Conservation (phyloP, 1,140 invertebrate genomes). For the Drosophila pandora region DNA sequence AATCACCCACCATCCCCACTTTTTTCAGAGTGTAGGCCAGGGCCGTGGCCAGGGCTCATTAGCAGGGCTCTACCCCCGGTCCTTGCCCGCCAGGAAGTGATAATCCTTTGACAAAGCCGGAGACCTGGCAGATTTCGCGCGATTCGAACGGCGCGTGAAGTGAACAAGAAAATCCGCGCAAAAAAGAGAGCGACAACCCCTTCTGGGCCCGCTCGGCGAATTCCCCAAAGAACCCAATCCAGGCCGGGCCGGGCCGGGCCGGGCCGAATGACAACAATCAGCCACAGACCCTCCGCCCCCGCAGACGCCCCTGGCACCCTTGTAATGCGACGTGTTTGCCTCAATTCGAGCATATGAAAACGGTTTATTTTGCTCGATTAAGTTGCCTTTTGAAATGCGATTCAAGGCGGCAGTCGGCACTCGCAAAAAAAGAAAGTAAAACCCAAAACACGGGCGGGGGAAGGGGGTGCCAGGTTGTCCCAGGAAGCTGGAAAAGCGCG, state of each 20-base stretch:
- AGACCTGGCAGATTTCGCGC: constrained; percentile 64
- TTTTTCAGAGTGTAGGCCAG: neutral
- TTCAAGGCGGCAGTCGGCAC: constrained; percentile 29
- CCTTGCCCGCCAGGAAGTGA: constrained; percentile 50
- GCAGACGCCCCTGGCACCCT: constrained; percentile 1
- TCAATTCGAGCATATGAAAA: constrained; percentile 82
- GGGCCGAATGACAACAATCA: constrained; percentile 50
- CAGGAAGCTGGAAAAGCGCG: constrained; percentile 62
- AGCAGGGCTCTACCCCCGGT: constrained; percentile 26
- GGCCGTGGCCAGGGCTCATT: constrained; percentile 56
- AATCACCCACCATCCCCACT: neutral
- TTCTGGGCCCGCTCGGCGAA: constrained; percentile 34
- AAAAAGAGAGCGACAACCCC: constrained; percentile 22
- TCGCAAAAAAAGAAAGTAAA: constrained; percentile 10
- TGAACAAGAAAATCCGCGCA: constrained; percentile 49
- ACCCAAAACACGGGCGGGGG: constrained; percentile 1
- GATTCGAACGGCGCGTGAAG: constrained; percentile 73
- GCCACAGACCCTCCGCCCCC: neutral
- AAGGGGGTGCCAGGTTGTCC: constrained; percentile 22
- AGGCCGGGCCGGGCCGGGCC: neutral
- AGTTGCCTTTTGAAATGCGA: constrained; percentile 76
- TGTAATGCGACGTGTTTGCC: constrained; percentile 79
- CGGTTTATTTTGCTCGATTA: constrained; percentile 83
- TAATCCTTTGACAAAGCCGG: constrained; percentile 80
- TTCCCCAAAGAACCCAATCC: constrained; percentile 52